Evolutionary conservation across 2,113 vertebrate species (phyloP).

Genomic region (Coturnix japonica): DNA sequence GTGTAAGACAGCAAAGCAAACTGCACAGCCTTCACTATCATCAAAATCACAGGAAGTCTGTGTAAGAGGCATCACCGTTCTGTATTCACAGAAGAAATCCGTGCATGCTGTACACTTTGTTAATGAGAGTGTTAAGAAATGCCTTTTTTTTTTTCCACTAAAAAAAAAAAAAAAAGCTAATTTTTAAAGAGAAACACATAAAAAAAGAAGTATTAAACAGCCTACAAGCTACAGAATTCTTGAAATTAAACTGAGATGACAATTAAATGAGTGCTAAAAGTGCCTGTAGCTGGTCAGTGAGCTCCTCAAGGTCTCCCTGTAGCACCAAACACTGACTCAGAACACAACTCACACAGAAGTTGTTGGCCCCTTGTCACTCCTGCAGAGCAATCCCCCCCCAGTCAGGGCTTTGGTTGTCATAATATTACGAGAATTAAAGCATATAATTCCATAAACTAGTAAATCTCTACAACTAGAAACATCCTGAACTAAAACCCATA

Average conservation of each 20-base stretch:
- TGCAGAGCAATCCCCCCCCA: neutral
- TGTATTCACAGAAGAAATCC: neutral
- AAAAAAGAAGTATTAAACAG: neutral
- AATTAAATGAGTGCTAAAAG: neutral
- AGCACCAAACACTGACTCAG: neutral
- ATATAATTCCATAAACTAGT: neutral
- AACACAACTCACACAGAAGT: neutral
- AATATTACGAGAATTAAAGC: neutral
- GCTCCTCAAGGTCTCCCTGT: conserved; percentile 8
- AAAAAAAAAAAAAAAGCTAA: no score
- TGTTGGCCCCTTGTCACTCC: conserved; percentile 21
- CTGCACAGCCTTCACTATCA: neutral
- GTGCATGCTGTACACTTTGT: neutral
- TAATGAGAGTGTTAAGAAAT: neutral
- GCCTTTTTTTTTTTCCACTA: neutral
- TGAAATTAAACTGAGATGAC: conserved; percentile 15
- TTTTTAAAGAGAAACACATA: neutral
- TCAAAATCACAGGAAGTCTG: neutral
- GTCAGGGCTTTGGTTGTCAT: neutral
- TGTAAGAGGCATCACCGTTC: neutral
- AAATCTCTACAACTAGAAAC: neutral
- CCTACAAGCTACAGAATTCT: neutral
- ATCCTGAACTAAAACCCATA: neutral
- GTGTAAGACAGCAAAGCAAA: neutral
- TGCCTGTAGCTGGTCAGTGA: neutral